Base-by-base conservation (phyloP, 2,888 invertebrate genomes). In the Heliconius aoede region DNA sequence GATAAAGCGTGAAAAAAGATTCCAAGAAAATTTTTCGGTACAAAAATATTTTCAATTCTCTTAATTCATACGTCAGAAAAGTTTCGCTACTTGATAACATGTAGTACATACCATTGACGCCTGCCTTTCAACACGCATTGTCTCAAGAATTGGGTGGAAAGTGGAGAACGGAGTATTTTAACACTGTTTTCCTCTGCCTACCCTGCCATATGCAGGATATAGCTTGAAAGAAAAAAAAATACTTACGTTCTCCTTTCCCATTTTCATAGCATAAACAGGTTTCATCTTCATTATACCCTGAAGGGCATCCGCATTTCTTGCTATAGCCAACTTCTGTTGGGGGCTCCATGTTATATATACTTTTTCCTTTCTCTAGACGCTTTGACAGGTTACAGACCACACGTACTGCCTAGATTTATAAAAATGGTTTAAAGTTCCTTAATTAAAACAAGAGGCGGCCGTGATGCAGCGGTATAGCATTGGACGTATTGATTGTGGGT, bases 331-430 rank as follows among this genome's bases (percentile, higher is more conserved):
- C 77, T 1, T 83, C 78, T 0, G 79, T 79, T 0, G 90, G 89
- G 0, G 84, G 83, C 0, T 83, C 79, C 0, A 83, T 85, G 4
- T 83, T 84, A 72, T 89, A 92, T 0, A 88, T 84, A 8, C 15
- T 9, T 0, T 81, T 65, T 0, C 84, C 83, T 2, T 76, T 71
- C 0, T 72, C 78, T 0, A 88, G 85, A 0, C 84, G 79, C 0
- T 83, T 80, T 0, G 92, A 91, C 69, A 84, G 89, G 83, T 93
- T 93, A 85, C 93, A 94, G 21, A 92, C 81, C 0, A 93, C 24
- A 74, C 84, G 85, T 0, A 93, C 73, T 0, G 81, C 78, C 92
- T 93, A 82, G 0, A 82, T 15, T 24, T 60, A 18, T 7, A 60
- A 26, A 60, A 60, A 60, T 26, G 1, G 11, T 5, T 1, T 58